Evolutionary conservation across 2,888 invertebrate genomes (phyloP), one percentile per base, ranked within the genome.

Genomic region (Acleris laterana): DNA sequence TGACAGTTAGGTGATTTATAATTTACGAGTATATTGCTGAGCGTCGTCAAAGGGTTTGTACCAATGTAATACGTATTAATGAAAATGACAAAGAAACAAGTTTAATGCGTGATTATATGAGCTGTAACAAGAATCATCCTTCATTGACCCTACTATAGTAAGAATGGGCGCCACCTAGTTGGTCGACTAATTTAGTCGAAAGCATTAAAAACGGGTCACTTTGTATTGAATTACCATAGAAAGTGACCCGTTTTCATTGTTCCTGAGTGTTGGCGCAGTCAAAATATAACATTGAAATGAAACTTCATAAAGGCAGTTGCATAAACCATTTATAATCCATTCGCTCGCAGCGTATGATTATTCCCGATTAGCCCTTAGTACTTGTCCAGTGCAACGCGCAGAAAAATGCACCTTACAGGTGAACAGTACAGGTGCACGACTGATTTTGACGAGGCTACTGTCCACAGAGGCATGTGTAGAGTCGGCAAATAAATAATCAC

Each of bases 361-460:
- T 68, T 68, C 68, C 69, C 73, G 74, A 74, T 76, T 69, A 71
- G 62, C 50, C 50, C 49, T 44, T 63, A 63, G 57, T 63, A 50
- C 25, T 25, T n/a, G 51, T 32, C 63, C 32, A 65, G 46, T 65
- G 57, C 38, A 17, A 46, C 25, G 56, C 32, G 22, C 17, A 68
- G 75, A 77, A 75, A 71, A 75, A 69, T 71, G 62, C 62, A 57
- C 69, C 63, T 70, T 74, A 83, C 83, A 84, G 84, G 84, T 84
- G 84, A 77, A 73, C 70, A 75, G 74, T 50, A 66, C 66, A 66
- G 66, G 66, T 66, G 66, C 32, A 49, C 77, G 84, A 83, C 80
- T 82, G 84, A 83, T 85, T 85, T 85, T 80, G 80, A 83, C 76
- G 80, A 72, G 78, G 79, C 81, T 78, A 79, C 79, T 78, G 77